phyloP scores from a whole-genome alignment of 2,888 invertebrate genomes.

The Orthosia gothica region DNA sequence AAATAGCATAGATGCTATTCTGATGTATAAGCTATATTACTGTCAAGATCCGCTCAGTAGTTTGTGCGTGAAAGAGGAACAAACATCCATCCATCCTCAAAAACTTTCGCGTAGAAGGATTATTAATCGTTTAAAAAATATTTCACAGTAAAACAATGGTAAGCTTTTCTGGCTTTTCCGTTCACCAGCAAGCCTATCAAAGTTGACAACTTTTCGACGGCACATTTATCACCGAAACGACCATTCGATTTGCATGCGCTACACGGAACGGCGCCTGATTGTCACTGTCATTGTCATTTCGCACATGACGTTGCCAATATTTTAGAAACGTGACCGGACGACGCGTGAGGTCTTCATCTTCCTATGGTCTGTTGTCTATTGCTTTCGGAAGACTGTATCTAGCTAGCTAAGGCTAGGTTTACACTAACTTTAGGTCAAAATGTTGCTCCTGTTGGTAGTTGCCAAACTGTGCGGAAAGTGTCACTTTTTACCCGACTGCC shows the following conservation, averaged over 20 bases:
- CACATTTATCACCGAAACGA: conserved; percentile 51
- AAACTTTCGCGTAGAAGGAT: too few species aligned
- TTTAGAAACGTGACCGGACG: conserved; percentile 81
- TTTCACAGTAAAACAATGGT: conserved; percentile 1
- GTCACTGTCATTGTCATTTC: conserved; percentile 78
- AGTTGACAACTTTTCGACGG: conserved; percentile 35
- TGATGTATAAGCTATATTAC: too few species aligned
- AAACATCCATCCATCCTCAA: too few species aligned
- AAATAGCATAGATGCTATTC: too few species aligned
- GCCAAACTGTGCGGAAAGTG: too few species aligned
- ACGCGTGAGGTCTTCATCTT: conserved; percentile 52
- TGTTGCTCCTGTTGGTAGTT: not conserved
- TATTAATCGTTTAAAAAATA: not conserved
- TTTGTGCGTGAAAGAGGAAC: too few species aligned
- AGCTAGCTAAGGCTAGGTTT: not conserved
- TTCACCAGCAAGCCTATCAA: conserved; percentile 17
- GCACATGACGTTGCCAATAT: conserved; percentile 79
- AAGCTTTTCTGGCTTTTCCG: conserved; percentile 9
- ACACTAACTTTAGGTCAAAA: not conserved
- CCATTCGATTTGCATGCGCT: conserved; percentile 71
- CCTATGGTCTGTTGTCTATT: conserved; percentile 28
- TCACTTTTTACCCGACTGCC: too few species aligned
- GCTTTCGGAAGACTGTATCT: conserved; percentile 38
- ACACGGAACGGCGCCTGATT: conserved; percentile 68
- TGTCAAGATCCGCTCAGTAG: too few species aligned